phyloP scores from a whole-genome alignment of 2,113 vertebrate species.

The Anarrhichthys ocellatus region DNA sequence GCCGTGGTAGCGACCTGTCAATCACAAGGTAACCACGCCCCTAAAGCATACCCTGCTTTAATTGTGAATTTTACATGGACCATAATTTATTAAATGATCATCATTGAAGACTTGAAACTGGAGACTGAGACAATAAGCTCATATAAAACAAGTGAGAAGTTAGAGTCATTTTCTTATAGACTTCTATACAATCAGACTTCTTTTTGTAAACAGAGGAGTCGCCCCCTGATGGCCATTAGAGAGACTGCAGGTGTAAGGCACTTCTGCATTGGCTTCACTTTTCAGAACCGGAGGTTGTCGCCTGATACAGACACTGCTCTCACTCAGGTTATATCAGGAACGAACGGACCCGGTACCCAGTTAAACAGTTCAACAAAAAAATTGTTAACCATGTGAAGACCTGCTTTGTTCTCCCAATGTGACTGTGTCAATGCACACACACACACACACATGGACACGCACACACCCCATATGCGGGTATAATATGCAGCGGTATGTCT shows the following conservation, averaged over 20 bases:
- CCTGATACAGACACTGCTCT: too few relatives aligned
- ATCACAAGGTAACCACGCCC: neutral
- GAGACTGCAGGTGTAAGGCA: neutral
- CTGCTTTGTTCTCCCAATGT: neutral
- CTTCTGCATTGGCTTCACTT: neutral
- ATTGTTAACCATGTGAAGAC: neutral
- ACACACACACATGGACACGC: constrained; percentile 28
- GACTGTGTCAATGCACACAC: neutral
- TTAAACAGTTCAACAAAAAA: neutral
- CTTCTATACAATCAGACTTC: neutral
- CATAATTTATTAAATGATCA: neutral
- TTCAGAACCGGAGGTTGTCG: neutral
- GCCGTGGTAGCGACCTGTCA: too few relatives aligned
- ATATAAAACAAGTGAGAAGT: neutral
- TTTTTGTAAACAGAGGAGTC: neutral
- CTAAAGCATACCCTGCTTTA: neutral
- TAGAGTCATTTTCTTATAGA: neutral
- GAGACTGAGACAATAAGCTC: neutral
- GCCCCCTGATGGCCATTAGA: neutral
- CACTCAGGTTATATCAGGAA: too few relatives aligned
- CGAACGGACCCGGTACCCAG: too few relatives aligned
- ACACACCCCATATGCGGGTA: constrained; percentile 59
- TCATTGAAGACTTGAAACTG: neutral
- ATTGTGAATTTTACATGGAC: neutral
- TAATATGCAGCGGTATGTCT: constrained; percentile 46